A percentile compares a stretch with the other conserved stretches of the same genome.
phyloP scores from a whole-genome alignment of 2,113 vertebrate genomes.

The Crotophaga sulcirostris region DNA sequence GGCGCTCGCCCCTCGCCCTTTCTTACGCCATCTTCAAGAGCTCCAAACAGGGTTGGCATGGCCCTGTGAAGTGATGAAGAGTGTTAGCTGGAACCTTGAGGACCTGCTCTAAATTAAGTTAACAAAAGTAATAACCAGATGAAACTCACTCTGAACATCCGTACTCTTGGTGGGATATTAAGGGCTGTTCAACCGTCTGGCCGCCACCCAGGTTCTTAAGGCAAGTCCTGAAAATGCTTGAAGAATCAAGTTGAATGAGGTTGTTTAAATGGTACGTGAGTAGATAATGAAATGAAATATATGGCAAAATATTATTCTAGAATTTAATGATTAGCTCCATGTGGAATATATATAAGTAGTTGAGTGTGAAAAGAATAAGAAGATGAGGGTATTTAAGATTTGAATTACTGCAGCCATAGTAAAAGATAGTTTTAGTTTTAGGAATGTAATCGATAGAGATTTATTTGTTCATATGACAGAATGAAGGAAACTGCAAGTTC shows the following conservation, averaged over 20 bases:
- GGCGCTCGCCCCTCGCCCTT: accelerated
- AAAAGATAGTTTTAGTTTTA: background rate
- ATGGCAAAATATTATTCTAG: background rate
- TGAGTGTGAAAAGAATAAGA: background rate
- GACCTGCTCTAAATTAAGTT: background rate
- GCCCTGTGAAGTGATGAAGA: background rate
- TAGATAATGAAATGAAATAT: background rate
- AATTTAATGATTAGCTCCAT: background rate
- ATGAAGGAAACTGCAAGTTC: background rate
- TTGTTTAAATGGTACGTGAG: background rate
- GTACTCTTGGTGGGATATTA: background rate
- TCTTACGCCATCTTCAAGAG: background rate
- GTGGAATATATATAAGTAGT: background rate
- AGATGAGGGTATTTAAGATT: background rate
- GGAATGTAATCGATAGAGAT: background rate
- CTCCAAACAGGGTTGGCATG: background rate
- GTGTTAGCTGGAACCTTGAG: background rate
- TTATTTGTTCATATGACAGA: background rate
- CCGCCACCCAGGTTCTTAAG: background rate
- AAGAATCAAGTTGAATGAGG: background rate
- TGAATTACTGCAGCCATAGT: background rate
- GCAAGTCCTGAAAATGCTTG: background rate
- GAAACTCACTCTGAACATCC: background rate
- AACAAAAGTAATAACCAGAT: background rate
- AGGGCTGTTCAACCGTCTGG: background rate